phyloP scores from a whole-genome alignment of 1,140 invertebrate species.

The Papilio machaon region DNA sequence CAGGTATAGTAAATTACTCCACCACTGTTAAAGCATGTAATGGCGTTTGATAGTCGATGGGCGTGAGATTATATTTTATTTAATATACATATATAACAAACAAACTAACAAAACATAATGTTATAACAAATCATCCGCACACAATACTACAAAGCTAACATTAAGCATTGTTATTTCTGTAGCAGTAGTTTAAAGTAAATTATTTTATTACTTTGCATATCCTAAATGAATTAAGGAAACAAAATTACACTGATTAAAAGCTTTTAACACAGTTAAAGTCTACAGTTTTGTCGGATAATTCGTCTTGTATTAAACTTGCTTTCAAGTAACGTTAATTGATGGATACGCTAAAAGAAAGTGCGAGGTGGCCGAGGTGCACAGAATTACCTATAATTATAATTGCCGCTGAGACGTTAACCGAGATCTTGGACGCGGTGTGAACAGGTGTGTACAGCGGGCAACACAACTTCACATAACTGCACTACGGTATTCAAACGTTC shows the following conservation, averaged over 20 bases:
- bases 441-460: background rate
- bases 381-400: slow-evolving; percentile 21
- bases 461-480: background rate
- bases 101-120: no score
- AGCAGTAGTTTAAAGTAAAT: background rate
- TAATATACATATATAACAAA: no score
- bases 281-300: background rate
- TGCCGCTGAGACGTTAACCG: background rate
- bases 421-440: background rate
- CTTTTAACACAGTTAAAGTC: background rate
- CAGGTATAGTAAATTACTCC: background rate
- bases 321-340: background rate
- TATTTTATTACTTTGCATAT: background rate
- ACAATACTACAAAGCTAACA: background rate
- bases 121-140: background rate
- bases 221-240: background rate
- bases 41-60: no score
- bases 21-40: background rate
- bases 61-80: no score
- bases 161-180: no score
- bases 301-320: slow-evolving; percentile 10
- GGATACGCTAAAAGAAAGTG: slow-evolving; percentile 10
- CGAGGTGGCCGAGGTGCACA: slow-evolving; percentile 9
- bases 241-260: background rate
- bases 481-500: background rate